Percentiles rank a stretch among this genome's conserved stretches.
Evolutionary conservation across 2,888 invertebrate genomes (phyloP).

Genomic region (Onchidella celtica): DNA sequence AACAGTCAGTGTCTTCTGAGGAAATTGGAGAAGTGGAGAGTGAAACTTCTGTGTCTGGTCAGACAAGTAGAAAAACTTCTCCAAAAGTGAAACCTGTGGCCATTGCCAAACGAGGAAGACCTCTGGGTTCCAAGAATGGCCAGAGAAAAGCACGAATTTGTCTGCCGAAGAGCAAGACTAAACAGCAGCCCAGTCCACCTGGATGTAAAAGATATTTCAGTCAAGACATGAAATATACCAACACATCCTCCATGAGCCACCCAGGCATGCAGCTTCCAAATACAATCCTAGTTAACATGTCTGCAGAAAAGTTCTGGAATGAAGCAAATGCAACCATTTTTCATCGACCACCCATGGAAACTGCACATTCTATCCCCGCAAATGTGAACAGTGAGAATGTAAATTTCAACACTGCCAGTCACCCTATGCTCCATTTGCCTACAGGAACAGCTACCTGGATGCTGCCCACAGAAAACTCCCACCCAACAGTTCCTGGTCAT

Average conservation of each 20-base stretch:
- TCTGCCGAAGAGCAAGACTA: conserved; percentile 18
- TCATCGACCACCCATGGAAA: not conserved
- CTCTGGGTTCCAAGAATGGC: conserved; percentile 29
- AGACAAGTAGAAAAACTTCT: conserved; percentile 6
- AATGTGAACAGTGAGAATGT: not conserved
- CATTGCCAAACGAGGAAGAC: conserved; percentile 1
- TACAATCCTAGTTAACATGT: conserved; percentile 12
- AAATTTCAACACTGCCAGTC: not conserved
- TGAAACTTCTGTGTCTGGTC: conserved; percentile 7
- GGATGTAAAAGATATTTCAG: not conserved
- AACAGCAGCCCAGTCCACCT: conserved; percentile 2
- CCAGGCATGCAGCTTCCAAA: conserved; percentile 6
- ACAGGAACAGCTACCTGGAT: not conserved
- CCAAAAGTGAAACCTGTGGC: conserved; percentile 1
- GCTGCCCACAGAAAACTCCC: not conserved
- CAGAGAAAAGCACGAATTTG: conserved; percentile 19
- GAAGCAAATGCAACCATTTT: not conserved
- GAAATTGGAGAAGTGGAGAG: conserved; percentile 3
- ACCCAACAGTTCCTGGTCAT: conserved; percentile 5
- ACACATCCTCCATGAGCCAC: not conserved
- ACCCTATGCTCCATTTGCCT: not conserved
- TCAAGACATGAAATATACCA: not conserved
- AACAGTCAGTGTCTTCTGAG: not conserved
- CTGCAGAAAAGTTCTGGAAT: conserved; percentile 20
- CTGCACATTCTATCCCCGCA: not conserved